Base-by-base conservation (phyloP, 64 coral and sea anemone genomes). In the Actinia equina region DNA sequence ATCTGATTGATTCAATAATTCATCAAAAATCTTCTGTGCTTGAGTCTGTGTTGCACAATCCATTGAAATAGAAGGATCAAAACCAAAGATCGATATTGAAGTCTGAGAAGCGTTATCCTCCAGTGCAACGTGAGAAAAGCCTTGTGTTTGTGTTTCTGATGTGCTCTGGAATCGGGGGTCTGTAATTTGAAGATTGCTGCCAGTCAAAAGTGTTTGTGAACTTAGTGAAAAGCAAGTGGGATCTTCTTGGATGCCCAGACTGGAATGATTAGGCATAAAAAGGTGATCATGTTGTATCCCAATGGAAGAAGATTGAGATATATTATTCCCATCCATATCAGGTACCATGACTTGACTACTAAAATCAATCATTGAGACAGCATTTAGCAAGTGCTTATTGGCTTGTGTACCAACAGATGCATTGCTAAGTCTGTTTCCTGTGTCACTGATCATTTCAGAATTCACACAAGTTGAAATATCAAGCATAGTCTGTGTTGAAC, bases 81-180 rank as follows among this genome's bases (percentile, higher is more conserved):
- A 86, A 19, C 89, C 97, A 64, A 99, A 85, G 12, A 92, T 85
- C 10, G 97, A 99, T 60, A 95, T 88, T 44, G 95, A 83, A 13
- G 97, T 99, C 83, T 99, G 97, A 25, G 97, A 91, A 56, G 94
- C 93, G 71, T 99, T 99, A 79, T 99, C 97, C 52, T 99, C 97
- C 19, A 93, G 74, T 2, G 87, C 88, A 64, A 92, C 90, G 22
- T 87, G 90, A 13, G 86, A 53, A 56, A 99, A 86, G 53, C 59
- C 65, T 67, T 79, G 77, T 57, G 80, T 92, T 43, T 94, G 95
- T 52, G 92, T 94, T 94, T 98, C 92, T 52, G 92, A 78, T 85
- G 89, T 86, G 83, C 59, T 95, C n/a, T 92, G 82, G 77, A 89
- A 89, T 88, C 91, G 45, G 17, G 91, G 76, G 59, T 93, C 88